Evolutionary conservation across 2,797 vertebrate species (phyloP), one percentile per base, ranked within the genome.

Genomic region (Phaenicophaeus curvirostris): DNA sequence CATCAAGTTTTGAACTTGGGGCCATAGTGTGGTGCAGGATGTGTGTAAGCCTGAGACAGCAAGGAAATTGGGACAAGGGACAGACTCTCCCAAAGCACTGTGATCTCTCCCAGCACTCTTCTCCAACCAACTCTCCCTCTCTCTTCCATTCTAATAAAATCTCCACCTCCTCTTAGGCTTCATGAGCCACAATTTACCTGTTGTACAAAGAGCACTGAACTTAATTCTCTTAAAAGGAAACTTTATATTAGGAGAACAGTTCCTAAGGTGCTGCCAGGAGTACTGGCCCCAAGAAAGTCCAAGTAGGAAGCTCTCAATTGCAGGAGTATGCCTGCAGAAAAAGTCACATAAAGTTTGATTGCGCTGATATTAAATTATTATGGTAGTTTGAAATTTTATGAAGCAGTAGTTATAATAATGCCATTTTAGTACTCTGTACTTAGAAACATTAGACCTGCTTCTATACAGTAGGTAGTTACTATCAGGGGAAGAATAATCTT

Each of bases 211-310:
- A 97, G 97, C 83, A 94, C 90, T 97, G 92, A 98, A 96, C 77
- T 96, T 98, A 51, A 97, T 98, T 16, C 97, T 98, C 31, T 90
- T 99, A 33, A 98, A 98, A 35, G 98, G 98, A 91, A 97, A 95
- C 77, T 99, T 98, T 72, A 97, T 98, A 98, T 85, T 21, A 69
- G 62, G 53, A 98, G 98, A 98, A 71, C 39, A 37, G 42, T 72
- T 74, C 30, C 48, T 99, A 77, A 98, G 98, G 91, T 99, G 97
- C 96, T 97, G 98, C 39, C 87, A 98, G 98, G 86, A 94, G 98
- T 85, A 98, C 98, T 14, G 97, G 97, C 93, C 91, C 93, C 91
- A 30, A 87, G 95, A 94, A 84, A 73, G 41, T 87, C 95, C 75
- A 92, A 41, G 66, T 39, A 58, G 72, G 50, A 78, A 89, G 63